phyloP scores from a whole-genome alignment of 2,888 invertebrate species.

The Lamellibrachia satsuma region DNA sequence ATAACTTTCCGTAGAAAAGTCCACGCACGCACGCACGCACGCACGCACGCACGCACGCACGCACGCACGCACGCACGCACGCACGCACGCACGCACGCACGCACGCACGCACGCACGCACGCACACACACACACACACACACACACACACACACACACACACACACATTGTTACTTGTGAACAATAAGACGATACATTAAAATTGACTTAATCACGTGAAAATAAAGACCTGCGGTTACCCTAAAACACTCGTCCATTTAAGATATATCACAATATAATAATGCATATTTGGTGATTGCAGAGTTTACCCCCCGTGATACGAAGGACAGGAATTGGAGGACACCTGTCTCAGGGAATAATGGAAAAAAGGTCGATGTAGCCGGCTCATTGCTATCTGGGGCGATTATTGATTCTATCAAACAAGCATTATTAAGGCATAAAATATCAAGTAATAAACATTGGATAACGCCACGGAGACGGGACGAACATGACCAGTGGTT shows the following conservation, averaged over 20 bases:
- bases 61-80: too few relatives aligned
- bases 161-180: neutral
- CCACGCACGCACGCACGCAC: too few relatives aligned
- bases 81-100: too few relatives aligned
- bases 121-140: too few relatives aligned
- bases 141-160: too few relatives aligned
- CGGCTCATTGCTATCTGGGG: neutral
- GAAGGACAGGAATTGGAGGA: neutral
- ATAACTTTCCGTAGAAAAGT: too few relatives aligned
- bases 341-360: neutral
- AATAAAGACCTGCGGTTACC: neutral
- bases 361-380: neutral
- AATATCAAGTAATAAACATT: neutral
- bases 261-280: neutral
- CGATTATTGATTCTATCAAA: neutral
- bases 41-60: too few relatives aligned
- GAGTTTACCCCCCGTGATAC: neutral
- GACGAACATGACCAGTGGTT: neutral
- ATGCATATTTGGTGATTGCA: neutral
- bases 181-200: neutral
- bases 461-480: neutral
- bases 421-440: neutral
- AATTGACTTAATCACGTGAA: neutral
- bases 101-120: too few relatives aligned
- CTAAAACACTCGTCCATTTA: neutral